Percentiles rank a stretch among this genome's conserved stretches.
Conservation (phyloP, 2,888 invertebrate genomes). For the Diaprepes abbreviatus region DNA sequence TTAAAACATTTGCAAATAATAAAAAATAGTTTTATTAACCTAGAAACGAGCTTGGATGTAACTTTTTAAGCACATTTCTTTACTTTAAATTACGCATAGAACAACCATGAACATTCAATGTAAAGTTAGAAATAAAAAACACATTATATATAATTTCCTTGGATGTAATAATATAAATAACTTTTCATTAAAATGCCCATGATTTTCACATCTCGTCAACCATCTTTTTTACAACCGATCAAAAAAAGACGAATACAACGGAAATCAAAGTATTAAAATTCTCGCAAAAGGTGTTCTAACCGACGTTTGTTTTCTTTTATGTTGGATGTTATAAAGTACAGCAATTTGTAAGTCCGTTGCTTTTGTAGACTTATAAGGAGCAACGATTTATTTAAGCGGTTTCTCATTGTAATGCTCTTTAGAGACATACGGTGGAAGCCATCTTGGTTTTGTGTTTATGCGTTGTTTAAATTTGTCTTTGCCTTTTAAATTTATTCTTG, state of each 20-base stretch:
- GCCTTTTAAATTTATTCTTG: slow-evolving; percentile 8
- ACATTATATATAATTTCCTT: too few relatives aligned
- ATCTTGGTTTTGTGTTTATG: slow-evolving; percentile 36
- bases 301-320: slow-evolving; percentile 27
- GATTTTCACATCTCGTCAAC: too few relatives aligned
- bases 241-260: background rate
- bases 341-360: slow-evolving; percentile 45
- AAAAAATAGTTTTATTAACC: too few relatives aligned
- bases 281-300: slow-evolving; percentile 27
- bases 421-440: slow-evolving; percentile 42
- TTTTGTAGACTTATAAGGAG: slow-evolving; percentile 42
- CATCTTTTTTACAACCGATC: background rate
- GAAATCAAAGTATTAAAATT: slow-evolving; percentile 17
- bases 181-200: too few relatives aligned
- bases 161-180: too few relatives aligned
- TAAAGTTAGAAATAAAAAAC: too few relatives aligned
- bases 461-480: slow-evolving; percentile 40
- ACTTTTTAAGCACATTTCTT: too few relatives aligned
- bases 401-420: slow-evolving; percentile 36
- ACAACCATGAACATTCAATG: too few relatives aligned
- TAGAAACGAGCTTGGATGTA: too few relatives aligned
- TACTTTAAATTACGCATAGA: too few relatives aligned
- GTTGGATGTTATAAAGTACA: slow-evolving; percentile 40
- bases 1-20: too few relatives aligned
- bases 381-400: slow-evolving; percentile 45